phyloP scores from a whole-genome alignment of 35 echinoderm and acorn worm species.

The Acanthaster planci region DNA sequence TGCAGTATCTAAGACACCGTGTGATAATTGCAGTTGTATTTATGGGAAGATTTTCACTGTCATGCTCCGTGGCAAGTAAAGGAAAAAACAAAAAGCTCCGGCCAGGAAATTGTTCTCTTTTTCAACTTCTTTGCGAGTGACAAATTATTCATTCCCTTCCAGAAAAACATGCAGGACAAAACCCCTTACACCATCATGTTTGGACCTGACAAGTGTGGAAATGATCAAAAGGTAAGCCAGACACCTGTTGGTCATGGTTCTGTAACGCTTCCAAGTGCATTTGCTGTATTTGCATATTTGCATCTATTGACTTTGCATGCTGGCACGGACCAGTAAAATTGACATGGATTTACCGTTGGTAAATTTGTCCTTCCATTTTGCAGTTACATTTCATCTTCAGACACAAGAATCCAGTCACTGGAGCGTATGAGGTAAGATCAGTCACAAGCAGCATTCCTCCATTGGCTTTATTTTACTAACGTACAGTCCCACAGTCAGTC shows the following conservation, averaged over 20 bases:
- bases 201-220: constrained; percentile 98
- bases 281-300: neutral
- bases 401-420: constrained; percentile 94
- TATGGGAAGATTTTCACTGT: too few relatives aligned
- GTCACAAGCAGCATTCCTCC: neutral
- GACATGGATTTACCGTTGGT: neutral
- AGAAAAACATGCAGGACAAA: constrained; percentile 88
- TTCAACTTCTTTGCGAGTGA: neutral
- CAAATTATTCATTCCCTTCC: constrained; percentile 1
- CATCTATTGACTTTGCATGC: neutral
- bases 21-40: too few relatives aligned
- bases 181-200: constrained; percentile 99
- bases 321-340: neutral
- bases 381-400: constrained; percentile 98
- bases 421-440: constrained; percentile 86
- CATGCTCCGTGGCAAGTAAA: too few relatives aligned
- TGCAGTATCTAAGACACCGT: too few relatives aligned
- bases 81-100: too few relatives aligned
- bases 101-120: too few relatives aligned
- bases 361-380: constrained; percentile 13
- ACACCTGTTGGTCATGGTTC: too few relatives aligned
- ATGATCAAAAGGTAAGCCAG: constrained; percentile 97
- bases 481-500: too few relatives aligned
- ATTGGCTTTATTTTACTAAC: neutral
- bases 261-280: too few relatives aligned